A percentile compares a stretch with the other conserved stretches of the same genome.
These are phyloP conservation scores for Podotricha telesiphe DNA, from an alignment of 2,888 invertebrate genomes.

Conservation along the genomic window DNA sequence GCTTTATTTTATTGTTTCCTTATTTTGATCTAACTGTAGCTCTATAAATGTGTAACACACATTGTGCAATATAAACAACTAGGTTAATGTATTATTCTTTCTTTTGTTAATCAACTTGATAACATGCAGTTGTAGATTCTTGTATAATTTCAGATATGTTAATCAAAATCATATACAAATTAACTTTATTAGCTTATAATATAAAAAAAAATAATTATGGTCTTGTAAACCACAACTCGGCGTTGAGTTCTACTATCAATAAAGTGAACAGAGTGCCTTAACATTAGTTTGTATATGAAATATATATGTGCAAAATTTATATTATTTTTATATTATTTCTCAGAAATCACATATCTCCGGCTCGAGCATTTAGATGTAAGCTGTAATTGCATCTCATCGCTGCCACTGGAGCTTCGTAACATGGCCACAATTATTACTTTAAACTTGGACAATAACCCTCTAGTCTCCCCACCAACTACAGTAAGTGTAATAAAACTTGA, in stretches of 20 bases:
- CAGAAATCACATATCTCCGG: constrained; percentile 94
- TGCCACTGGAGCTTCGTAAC: constrained; percentile 94
- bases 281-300: too few species aligned
- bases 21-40: neutral
- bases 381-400: constrained; percentile 93
- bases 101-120: neutral
- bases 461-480: constrained; percentile 95
- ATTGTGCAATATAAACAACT: neutral
- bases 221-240: too few species aligned
- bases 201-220: too few species aligned
- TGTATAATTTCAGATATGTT: too few species aligned
- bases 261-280: too few species aligned
- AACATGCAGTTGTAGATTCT: neutral
- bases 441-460: constrained; percentile 93
- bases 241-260: too few species aligned
- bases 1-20: neutral
- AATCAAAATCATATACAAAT: too few species aligned
- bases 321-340: constrained; percentile 10
- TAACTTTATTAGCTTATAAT: too few species aligned
- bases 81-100: neutral
- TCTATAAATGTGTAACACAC: neutral
- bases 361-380: constrained; percentile 94
- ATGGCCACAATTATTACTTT: constrained; percentile 93
- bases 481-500: constrained; percentile 83
- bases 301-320: neutral